Conservation (phyloP, 2,888 invertebrate genomes). For the Yponomeuta plumbellus region DNA sequence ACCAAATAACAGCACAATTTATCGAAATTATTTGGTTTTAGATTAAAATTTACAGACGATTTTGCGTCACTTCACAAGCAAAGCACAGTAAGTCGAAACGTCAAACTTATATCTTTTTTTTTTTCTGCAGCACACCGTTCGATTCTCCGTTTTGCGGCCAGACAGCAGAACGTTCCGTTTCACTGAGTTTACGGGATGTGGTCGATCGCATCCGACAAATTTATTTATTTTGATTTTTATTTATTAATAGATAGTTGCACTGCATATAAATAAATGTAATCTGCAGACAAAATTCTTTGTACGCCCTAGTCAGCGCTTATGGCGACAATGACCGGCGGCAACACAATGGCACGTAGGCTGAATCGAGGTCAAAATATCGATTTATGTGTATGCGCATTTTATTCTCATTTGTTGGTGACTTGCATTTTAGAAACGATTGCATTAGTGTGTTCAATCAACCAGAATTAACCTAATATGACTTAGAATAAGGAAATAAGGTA, state of each 20-base stretch:
- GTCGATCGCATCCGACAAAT: constrained; percentile 25
- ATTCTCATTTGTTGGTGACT: constrained; percentile 41
- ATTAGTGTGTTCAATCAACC: constrained; percentile 28
- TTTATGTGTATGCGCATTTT: constrained; percentile 31
- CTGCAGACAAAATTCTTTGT: background rate
- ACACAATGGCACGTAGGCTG: constrained; percentile 50
- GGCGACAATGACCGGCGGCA: constrained; percentile 56
- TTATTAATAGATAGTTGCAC: constrained; percentile 16
- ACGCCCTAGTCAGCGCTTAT: constrained; percentile 18
- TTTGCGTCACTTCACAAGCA: constrained; percentile 45
- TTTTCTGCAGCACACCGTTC: constrained; percentile 30
- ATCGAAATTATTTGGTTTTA: constrained; percentile 23
- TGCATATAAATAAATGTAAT: background rate
- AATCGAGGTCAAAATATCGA: constrained; percentile 55
- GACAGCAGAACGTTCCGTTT: constrained; percentile 57
- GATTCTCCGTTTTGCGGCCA: constrained; percentile 38
- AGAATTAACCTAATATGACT: background rate
- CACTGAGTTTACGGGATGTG: constrained; percentile 26
- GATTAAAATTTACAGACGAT: constrained; percentile 22
- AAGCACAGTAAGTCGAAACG: constrained; percentile 47
- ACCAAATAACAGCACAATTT: background rate
- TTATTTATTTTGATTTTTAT: constrained; percentile 1
- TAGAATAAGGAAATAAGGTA: background rate
- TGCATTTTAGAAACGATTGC: constrained; percentile 53
- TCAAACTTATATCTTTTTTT: constrained; percentile 62